Conservation (phyloP, 2,888 invertebrate genomes). For the Morinoia aosen region DNA sequence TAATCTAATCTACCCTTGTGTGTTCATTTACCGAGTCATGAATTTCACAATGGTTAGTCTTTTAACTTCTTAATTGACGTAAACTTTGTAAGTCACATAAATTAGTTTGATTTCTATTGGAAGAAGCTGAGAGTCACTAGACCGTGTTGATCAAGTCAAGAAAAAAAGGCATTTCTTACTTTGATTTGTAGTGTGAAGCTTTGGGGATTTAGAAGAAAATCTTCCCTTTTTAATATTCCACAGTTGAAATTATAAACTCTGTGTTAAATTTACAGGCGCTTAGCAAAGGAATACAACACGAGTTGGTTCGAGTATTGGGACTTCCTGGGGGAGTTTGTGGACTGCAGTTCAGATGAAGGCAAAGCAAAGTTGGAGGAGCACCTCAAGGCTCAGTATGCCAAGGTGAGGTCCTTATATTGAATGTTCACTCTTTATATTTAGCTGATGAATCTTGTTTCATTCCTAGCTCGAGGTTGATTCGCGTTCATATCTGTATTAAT, state of each 20-base stretch:
- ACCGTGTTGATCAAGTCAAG: not conserved
- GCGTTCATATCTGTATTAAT: not conserved
- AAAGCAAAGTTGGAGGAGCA: slow-evolving; percentile 82
- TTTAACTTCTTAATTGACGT: too few species aligned
- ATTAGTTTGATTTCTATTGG: too few species aligned
- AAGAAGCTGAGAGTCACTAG: too few species aligned
- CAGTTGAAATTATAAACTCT: not conserved
- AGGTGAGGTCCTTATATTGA: slow-evolving; percentile 41
- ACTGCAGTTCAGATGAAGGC: slow-evolving; percentile 83
- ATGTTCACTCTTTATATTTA: not conserved
- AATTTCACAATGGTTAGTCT: too few species aligned
- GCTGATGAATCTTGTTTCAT: not conserved
- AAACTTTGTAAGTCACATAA: too few species aligned
- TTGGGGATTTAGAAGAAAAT: not conserved
- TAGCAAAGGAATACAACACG: slow-evolving; percentile 81
- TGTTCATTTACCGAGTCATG: too few species aligned
- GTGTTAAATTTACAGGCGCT: slow-evolving; percentile 68
- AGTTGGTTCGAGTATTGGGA: slow-evolving; percentile 95
- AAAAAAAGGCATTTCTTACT: not conserved
- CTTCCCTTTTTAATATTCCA: not conserved
- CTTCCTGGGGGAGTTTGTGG: slow-evolving; percentile 85
- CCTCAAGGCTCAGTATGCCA: slow-evolving; percentile 73
- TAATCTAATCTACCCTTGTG: too few species aligned
- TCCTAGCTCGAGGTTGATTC: not conserved
- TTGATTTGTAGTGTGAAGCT: not conserved